A percentile compares a stretch with the other conserved stretches of the same genome.
phyloP scores from a whole-genome alignment of 2,888 invertebrate species.

The Papilio elwesi region DNA sequence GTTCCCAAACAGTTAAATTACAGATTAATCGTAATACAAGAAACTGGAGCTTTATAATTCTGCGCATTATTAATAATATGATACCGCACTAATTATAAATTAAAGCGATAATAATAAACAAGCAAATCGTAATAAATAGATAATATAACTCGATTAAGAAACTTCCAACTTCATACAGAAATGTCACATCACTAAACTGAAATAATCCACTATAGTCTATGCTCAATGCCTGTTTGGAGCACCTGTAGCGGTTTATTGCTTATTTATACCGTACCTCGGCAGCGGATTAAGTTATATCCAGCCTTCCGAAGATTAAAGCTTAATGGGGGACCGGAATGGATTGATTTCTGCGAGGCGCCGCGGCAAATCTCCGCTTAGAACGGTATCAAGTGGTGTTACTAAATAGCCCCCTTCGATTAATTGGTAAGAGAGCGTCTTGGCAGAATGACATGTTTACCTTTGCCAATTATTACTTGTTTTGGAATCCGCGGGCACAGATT shows the following conservation, averaged over 20 bases:
- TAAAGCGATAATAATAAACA: neutral
- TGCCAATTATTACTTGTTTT: constrained; percentile 10
- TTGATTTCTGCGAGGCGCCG: constrained; percentile 78
- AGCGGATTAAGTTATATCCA: constrained; percentile 82
- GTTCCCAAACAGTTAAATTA: neutral
- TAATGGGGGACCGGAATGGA: constrained; percentile 77
- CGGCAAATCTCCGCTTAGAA: constrained; percentile 68
- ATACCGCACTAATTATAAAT: no score
- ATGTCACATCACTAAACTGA: constrained; percentile 41
- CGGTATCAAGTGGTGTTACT: constrained; percentile 52
- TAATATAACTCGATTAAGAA: neutral
- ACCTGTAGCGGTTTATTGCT: constrained; percentile 82
- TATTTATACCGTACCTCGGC: constrained; percentile 81
- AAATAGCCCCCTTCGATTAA: constrained; percentile 53
- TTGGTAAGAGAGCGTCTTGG: constrained; percentile 45
- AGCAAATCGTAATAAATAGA: no score
- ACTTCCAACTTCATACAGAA: neutral
- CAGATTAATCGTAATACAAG: neutral
- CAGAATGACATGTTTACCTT: constrained; percentile 22
- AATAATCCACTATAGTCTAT: constrained; percentile 60
- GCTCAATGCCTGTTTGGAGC: constrained; percentile 66
- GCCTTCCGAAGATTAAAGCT: constrained; percentile 80
- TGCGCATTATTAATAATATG: neutral
- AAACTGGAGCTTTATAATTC: no score
- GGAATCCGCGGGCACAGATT: neutral